Conservation (phyloP, 2,113 vertebrate genomes). For the Martes martes region DNA sequence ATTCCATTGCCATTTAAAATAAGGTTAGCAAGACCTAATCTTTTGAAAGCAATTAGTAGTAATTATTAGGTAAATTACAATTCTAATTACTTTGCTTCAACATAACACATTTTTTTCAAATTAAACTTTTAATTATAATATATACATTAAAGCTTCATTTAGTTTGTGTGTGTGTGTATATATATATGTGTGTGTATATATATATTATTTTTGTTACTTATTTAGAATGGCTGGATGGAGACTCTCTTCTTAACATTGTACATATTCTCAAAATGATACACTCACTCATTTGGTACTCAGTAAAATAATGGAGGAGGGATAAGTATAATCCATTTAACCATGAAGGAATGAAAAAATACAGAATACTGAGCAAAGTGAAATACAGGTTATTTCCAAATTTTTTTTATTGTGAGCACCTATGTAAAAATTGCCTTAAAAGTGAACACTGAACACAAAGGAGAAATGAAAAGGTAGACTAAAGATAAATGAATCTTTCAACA, state of each 20-base stretch:
- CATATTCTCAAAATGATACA: background rate
- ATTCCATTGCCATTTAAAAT: conserved; percentile 39
- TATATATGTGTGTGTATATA: background rate
- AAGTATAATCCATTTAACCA: background rate
- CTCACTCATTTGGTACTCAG: background rate
- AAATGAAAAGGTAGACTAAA: background rate
- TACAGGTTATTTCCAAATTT: background rate
- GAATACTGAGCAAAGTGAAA: background rate
- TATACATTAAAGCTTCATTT: background rate
- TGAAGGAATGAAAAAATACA: background rate
- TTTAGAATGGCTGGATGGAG: background rate
- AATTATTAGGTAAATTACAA: conserved; percentile 59
- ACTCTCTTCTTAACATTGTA: background rate
- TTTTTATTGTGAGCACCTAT: background rate
- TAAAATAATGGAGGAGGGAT: background rate
- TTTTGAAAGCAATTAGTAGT: conserved; percentile 57
- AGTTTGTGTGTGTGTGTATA: background rate
- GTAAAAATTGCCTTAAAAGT: conserved; percentile 18
- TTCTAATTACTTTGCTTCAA: conserved; percentile 53
- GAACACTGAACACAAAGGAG: background rate
- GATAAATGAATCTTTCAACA: background rate
- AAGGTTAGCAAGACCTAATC: conserved; percentile 25
- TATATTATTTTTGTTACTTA: background rate
- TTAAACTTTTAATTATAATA: conserved; percentile 21
- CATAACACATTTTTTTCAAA: conserved; percentile 30